Evolutionary conservation across 2,888 invertebrate genomes (phyloP), one percentile per base, ranked within the genome.

Genomic region (Operophtera brumata): DNA sequence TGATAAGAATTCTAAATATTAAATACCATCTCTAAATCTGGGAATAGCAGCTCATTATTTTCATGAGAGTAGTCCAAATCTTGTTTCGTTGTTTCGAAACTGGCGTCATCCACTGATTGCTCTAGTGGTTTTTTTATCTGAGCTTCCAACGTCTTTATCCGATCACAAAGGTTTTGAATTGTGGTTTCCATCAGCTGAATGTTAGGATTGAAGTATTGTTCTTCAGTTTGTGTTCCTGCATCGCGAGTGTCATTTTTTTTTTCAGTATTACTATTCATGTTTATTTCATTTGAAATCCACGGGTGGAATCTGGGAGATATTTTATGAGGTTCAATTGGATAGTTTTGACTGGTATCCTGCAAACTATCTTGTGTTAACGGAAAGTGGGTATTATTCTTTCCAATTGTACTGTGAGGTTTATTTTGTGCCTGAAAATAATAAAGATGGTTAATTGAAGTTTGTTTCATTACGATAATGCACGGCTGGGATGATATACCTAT

Each of bases 181-280:
- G 73, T 71, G 2, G 47, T 61, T 56, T 77, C 69, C 75, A 76
- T 72, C 46, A 65, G 61, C 37, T 67, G 59, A 42, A 75, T 67
- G 47, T 67, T 65, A 1, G 71, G 66, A 34, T 67, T 55, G 10
- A 69, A 61, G 44, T 65, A 69, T 49, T 61, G 57, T 12, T 69
- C 65, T 45, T 75, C 72, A 1, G 77, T 78, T 64, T 77, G 77
- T 5, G 73, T 77, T 36, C 63, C 70, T 9, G 65, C 61, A 46
- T 76, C 71, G 30, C 66, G 59, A 11, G 61, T 64, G 8, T 28
- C 39, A 4, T 8, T 25, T 59, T 45, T 64, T 39, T 41, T 37
- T 54, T 60, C 43, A 7, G 5, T 20, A 11, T 44, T 57, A 8
- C 7, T 35, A 11, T 28, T 25, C 8, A 10, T 49, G 26, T 43